Evolutionary conservation across 2,797 vertebrate genomes (phyloP), one percentile per base, ranked within the genome.

Genomic region (Anguilla anguilla): DNA sequence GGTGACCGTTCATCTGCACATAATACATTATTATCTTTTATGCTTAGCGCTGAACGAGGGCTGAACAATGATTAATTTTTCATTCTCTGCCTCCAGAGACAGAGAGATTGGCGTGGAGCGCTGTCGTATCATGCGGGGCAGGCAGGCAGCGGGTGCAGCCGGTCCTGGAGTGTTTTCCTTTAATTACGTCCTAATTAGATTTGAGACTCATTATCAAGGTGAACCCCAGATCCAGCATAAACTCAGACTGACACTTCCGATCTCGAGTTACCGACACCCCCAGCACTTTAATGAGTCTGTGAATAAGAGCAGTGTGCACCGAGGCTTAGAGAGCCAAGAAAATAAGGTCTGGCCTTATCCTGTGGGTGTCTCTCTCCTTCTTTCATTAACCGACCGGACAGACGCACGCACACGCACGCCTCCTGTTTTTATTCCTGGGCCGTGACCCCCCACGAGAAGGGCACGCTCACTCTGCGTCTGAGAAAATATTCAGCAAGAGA

Each of bases 111-210:
- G 39, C 17, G 17, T 25, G 17, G 77, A 43, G 77, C n/a, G 77
- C 39, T 35, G 72, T 17, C n/a, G 1, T 74, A 5, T 74, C 72
- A 15, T 74, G 72, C 0, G 72, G 72, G 35, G 35, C 10, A 31
- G 72, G 35, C 64, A 31, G 31, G 35, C 10, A 15, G 31, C 13
- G 31, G 17, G 9, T 1, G 77, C 35, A 81, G 35, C 39, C 17
- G 15, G 19, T 81, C 77, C 77, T 10, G 19, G 77, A 25, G 77
- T 81, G 77, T 81, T 81, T 46, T 81, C 22, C 35, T 59, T 61
- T 84, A 19, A 61, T 85, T 85, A 85, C 25, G 6, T 43, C 55
- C 57, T 61, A 85, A 43, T 64, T 85, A 85, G 28, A 61, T 85
- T 85, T 43, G 57, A 64, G 55, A 13, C 46, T 83, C 51, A 83